These are phyloP conservation scores for Cataglyphis albicans DNA, from an alignment of 2,888 invertebrate genomes.

Conservation along the genomic window DNA sequence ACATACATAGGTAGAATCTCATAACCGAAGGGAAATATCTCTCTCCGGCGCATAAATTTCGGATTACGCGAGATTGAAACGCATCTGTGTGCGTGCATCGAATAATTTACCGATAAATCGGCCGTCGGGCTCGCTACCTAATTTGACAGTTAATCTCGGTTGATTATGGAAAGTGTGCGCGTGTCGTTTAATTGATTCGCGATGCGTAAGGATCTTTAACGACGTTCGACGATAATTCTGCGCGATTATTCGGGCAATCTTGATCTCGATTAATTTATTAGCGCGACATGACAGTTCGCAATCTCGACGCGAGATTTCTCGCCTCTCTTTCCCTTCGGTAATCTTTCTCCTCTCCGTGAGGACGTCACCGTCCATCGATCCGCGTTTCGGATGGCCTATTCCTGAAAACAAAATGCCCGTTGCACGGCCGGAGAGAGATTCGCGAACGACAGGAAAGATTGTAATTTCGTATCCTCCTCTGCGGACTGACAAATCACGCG, in stretches of 20 bases:
- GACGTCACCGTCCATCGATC: background rate
- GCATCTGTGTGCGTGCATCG: background rate
- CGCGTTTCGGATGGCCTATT: background rate
- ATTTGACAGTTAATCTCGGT: background rate
- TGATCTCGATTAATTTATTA: constrained; percentile 6
- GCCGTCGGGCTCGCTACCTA: background rate
- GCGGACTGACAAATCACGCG: constrained; percentile 60
- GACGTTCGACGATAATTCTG: background rate
- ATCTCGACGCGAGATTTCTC: background rate
- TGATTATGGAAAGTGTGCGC: constrained; percentile 1
- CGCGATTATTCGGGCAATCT: constrained; percentile 7
- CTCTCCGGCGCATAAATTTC: constrained; percentile 6
- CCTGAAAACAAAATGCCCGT: constrained; percentile 12
- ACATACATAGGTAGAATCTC: background rate
- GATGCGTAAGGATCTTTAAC: background rate
- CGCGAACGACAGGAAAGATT: constrained; percentile 9
- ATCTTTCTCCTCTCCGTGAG: background rate
- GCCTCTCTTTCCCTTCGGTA: background rate
- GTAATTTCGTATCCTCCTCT: background rate
- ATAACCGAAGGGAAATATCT: background rate
- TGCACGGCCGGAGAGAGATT: constrained; percentile 3
- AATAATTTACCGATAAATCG: constrained; percentile 20
- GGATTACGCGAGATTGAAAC: constrained; percentile 45
- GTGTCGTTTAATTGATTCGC: constrained; percentile 27
- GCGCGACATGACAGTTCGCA: background rate